Evolutionary conservation across 2,797 vertebrate genomes (phyloP).

Genomic region (Eutrigla gurnardus): DNA sequence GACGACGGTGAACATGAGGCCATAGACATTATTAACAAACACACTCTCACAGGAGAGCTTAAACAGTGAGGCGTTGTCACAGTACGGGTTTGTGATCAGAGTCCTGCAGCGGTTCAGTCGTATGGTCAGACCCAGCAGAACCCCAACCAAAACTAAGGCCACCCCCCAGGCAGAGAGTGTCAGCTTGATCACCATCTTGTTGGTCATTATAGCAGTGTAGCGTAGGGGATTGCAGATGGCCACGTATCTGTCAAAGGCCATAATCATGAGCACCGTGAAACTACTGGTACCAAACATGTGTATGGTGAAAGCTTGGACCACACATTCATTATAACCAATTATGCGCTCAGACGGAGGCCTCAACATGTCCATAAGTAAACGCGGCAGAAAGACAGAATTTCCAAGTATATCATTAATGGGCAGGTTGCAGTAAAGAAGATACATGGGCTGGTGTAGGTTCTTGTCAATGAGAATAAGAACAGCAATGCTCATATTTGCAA

Average conservation of each 20-base stretch:
- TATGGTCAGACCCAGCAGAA: constrained; percentile 49
- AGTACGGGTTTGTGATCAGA: constrained; percentile 58
- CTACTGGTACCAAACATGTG: no score
- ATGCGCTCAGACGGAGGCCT: no score
- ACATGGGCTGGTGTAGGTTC: constrained; percentile 8
- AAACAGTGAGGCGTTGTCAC: constrained; percentile 74
- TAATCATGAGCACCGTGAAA: no score
- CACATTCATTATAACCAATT: no score
- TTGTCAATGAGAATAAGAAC: not conserved
- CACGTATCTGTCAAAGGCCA: no score
- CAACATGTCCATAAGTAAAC: not conserved
- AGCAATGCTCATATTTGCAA: not conserved
- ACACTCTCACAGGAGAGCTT: constrained; percentile 75
- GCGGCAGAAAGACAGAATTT: not conserved
- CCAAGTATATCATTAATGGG: not conserved
- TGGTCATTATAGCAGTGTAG: not conserved
- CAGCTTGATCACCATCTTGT: constrained; percentile 20
- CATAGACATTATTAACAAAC: constrained; percentile 70
- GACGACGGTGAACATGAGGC: constrained; percentile 56
- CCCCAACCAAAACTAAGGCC: constrained; percentile 16
- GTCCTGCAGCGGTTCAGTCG: constrained; percentile 61
- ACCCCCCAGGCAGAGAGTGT: constrained; percentile 28
- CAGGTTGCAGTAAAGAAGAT: constrained; percentile 7
- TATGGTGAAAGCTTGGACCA: no score
- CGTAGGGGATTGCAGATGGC: constrained; percentile 80